Evolutionary conservation across 2,888 invertebrate species (phyloP).

Genomic region (Rhingia rostrata): DNA sequence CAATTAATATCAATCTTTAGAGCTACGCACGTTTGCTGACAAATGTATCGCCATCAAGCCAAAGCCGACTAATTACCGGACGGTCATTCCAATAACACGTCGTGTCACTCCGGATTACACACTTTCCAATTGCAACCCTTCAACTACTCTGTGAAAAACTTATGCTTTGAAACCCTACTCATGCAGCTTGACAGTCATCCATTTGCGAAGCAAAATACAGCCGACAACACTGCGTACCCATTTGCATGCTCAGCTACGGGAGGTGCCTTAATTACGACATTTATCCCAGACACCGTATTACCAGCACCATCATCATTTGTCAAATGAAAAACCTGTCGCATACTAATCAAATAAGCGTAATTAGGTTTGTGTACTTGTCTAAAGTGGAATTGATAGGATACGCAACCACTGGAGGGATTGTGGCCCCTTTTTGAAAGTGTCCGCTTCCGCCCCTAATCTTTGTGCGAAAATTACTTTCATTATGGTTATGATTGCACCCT

Average conservation of each 20-base stretch:
- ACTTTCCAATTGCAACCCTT: too few relatives aligned
- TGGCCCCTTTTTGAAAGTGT: background rate
- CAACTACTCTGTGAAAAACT: background rate
- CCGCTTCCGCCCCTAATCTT: conserved; percentile 29
- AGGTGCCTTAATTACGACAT: conserved; percentile 22
- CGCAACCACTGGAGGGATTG: background rate
- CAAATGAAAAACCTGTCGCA: conserved; percentile 22
- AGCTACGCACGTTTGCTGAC: background rate
- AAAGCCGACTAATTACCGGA: conserved; percentile 28
- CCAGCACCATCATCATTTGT: conserved; percentile 45
- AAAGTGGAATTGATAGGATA: background rate
- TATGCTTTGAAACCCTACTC: conserved; percentile 24
- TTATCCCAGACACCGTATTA: conserved; percentile 16
- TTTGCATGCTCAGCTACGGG: background rate
- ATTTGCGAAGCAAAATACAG: background rate
- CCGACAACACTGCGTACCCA: too few relatives aligned
- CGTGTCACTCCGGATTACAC: conserved; percentile 15
- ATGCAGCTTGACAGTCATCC: background rate
- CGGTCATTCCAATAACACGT: conserved; percentile 19
- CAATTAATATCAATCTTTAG: conserved; percentile 17
- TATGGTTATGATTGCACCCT: conserved; percentile 33
- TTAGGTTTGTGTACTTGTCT: conserved; percentile 46
- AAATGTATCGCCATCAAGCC: conserved; percentile 18
- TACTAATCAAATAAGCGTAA: conserved; percentile 70
- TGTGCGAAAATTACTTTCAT: conserved; percentile 46